Percentiles rank a stretch among this genome's conserved stretches.
Conservation (phyloP, 1,140 invertebrate genomes). For the Aphaenogaster rudis region DNA sequence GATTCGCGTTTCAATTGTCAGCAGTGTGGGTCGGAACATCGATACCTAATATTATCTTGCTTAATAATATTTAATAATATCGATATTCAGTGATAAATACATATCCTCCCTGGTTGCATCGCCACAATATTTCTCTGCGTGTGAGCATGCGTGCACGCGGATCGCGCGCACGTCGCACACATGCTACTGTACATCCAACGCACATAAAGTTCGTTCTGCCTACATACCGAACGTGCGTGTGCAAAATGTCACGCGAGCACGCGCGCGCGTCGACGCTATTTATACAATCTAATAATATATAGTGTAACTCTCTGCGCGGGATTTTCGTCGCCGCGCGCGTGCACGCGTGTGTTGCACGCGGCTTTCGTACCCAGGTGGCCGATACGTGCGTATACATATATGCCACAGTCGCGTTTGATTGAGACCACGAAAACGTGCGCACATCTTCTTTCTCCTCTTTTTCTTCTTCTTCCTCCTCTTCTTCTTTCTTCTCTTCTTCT, state of each 20-base stretch:
- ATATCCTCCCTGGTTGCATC: conserved; percentile 1
- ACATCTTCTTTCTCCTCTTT: not conserved
- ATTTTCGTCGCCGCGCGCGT: conserved; percentile 60
- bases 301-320: conserved; percentile 26
- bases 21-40: not conserved
- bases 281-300: conserved; percentile 64
- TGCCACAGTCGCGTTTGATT: conserved; percentile 64
- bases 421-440: conserved; percentile 63
- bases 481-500: not conserved
- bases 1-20: conserved; percentile 14
- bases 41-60: not conserved
- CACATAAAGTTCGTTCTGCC: conserved; percentile 39
- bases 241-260: conserved; percentile 68
- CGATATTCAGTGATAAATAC: not conserved
- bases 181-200: conserved; percentile 31
- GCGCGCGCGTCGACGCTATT: conserved; percentile 61
- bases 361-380: conserved; percentile 32
- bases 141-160: conserved; percentile 10
- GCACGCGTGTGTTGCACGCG: conserved; percentile 61
- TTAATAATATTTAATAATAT: conserved; percentile 23
- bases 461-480: not conserved
- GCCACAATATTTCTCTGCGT: conserved; percentile 48
- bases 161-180: conserved; percentile 3
- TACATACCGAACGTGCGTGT: conserved; percentile 66
- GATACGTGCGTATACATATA: conserved; percentile 5